These are phyloP conservation scores for Hybognathus amarus DNA, from an alignment of 2,797 vertebrate genomes.

Conservation along the genomic window DNA sequence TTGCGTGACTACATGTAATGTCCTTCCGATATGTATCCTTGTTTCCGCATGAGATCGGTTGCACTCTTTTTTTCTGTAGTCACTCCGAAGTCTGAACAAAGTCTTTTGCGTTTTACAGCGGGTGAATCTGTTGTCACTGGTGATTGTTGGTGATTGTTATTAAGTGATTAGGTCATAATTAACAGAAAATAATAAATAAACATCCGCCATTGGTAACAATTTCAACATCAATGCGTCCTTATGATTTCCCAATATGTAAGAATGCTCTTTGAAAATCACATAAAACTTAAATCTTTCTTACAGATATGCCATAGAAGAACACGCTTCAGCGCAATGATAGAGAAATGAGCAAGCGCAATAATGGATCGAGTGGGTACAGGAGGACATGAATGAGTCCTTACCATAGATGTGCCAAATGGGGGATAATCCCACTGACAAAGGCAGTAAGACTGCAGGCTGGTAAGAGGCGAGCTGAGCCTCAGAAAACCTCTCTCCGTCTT, in stretches of 20 bases:
- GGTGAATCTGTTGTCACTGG: too few relatives aligned
- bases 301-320: conserved; percentile 9
- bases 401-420: conserved; percentile 47
- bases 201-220: background rate
- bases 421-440: conserved; percentile 58
- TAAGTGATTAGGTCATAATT: too few relatives aligned
- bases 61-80: too few relatives aligned
- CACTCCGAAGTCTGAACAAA: too few relatives aligned
- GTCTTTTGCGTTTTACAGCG: too few relatives aligned
- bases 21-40: too few relatives aligned
- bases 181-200: background rate
- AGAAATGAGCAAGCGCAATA: conserved; percentile 13
- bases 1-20: too few relatives aligned
- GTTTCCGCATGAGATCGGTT: too few relatives aligned
- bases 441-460: conserved; percentile 39
- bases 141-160: too few relatives aligned
- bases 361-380: conserved; percentile 15
- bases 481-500: conserved; percentile 57
- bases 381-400: conserved; percentile 38
- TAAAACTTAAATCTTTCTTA: background rate
- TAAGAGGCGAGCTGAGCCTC: conserved; percentile 47
- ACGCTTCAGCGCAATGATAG: background rate
- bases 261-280: background rate
- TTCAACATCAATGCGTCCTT: background rate
- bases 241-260: background rate